Percentiles rank a stretch among this genome's conserved stretches.
These are phyloP conservation scores for Drosophila paranaensis DNA, from an alignment of 2,888 invertebrate species.

Conservation along the genomic window DNA sequence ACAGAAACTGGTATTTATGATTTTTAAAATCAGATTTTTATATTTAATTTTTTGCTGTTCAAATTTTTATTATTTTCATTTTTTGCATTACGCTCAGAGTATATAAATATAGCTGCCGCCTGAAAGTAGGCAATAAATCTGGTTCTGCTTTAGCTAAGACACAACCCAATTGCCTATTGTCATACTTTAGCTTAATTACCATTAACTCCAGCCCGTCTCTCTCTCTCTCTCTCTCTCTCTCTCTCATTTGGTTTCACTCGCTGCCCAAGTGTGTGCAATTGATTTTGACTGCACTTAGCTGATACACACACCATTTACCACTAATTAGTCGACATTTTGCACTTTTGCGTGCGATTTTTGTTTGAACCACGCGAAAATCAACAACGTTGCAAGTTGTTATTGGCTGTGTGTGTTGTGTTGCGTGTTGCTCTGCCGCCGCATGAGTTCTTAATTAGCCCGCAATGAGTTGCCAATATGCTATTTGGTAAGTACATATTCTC, in stretches of 20 bases:
- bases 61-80: too few species aligned
- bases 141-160: not conserved
- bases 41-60: too few species aligned
- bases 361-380: constrained; percentile 54
- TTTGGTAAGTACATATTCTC: constrained; percentile 49
- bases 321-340: constrained; percentile 56
- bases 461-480: constrained; percentile 69
- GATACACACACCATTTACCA: constrained; percentile 33
- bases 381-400: constrained; percentile 43
- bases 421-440: constrained; percentile 30
- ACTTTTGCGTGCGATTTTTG: constrained; percentile 55
- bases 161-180: not conserved
- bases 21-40: too few species aligned
- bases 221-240: not conserved
- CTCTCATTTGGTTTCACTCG: not conserved
- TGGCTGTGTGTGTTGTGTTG: not conserved
- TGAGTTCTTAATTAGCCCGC: constrained; percentile 73
- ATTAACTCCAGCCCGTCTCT: not conserved
- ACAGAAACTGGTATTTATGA: too few species aligned
- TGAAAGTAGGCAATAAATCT: not conserved
- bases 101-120: not conserved
- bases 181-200: not conserved
- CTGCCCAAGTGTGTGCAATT: constrained; percentile 38
- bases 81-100: too few species aligned
- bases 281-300: constrained; percentile 17